Conservation (phyloP, 2,113 vertebrate genomes). For the Circaetus cinerascens region DNA sequence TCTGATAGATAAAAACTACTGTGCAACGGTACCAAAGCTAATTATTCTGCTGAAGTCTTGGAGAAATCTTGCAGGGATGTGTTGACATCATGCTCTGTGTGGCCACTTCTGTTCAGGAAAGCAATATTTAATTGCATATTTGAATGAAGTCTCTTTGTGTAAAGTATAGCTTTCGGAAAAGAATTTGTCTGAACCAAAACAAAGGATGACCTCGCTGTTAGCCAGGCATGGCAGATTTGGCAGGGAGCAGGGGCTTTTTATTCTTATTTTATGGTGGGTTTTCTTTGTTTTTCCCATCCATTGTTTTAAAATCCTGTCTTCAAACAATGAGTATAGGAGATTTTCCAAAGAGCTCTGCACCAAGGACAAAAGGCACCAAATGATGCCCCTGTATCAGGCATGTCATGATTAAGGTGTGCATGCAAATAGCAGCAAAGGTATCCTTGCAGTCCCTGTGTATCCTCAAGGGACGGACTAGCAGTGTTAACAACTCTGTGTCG, state of each 20-base stretch:
- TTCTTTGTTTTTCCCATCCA: background rate
- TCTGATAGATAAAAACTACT: conserved; percentile 60
- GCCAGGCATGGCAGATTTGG: background rate
- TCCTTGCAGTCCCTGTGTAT: background rate
- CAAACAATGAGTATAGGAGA: background rate
- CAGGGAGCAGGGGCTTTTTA: background rate
- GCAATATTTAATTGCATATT: conserved; percentile 54
- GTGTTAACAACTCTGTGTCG: background rate
- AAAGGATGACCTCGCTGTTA: background rate
- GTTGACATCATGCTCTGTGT: conserved; percentile 53
- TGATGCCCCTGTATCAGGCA: background rate
- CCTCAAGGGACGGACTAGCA: background rate
- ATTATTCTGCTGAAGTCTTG: conserved; percentile 71
- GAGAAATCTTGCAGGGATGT: conserved; percentile 60
- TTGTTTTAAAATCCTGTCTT: background rate
- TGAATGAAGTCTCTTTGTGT: conserved; percentile 13
- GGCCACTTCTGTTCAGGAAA: conserved; percentile 42
- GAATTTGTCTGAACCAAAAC: background rate
- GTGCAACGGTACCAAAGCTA: conserved; percentile 58
- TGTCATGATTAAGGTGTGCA: background rate
- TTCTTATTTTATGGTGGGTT: background rate
- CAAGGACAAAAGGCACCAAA: background rate
- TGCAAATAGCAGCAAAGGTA: background rate
- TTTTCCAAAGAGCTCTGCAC: background rate
- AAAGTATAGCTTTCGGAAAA: background rate